phyloP scores from a whole-genome alignment of 2,113 vertebrate genomes.

The Nesogale talazaci region DNA sequence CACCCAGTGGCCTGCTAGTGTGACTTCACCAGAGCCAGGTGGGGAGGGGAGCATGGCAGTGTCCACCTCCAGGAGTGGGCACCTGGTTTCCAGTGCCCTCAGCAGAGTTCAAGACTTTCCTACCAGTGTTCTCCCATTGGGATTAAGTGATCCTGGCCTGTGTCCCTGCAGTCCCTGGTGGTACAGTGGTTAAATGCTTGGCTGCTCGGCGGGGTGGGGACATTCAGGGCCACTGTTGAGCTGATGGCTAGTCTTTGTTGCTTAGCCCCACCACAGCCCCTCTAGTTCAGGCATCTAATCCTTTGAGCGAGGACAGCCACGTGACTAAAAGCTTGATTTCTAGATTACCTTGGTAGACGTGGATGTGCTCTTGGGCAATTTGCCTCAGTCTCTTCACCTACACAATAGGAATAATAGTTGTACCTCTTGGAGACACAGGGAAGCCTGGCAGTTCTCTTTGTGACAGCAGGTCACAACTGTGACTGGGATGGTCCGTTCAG shows the following conservation, averaged over 20 bases:
- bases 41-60: neutral
- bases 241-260: neutral
- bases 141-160: neutral
- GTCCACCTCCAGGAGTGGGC: neutral
- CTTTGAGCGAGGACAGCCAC: neutral
- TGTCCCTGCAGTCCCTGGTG: neutral
- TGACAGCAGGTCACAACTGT: too few species aligned
- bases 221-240: neutral
- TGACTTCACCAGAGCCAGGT: constrained; percentile 46
- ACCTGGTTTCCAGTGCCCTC: fast-evolving
- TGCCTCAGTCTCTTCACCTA: neutral
- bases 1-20: constrained; percentile 61
- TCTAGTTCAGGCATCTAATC: neutral
- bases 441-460: too few species aligned
- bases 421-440: too few species aligned
- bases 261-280: too few species aligned
- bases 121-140: neutral
- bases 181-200: neutral
- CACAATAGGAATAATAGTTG: neutral
- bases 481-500: neutral
- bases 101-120: too few species aligned
- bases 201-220: neutral
- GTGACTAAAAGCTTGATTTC: neutral
- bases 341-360: neutral
- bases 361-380: neutral